Base-by-base conservation (phyloP, 1,140 invertebrate genomes). In the Drosophila littoralis region DNA sequence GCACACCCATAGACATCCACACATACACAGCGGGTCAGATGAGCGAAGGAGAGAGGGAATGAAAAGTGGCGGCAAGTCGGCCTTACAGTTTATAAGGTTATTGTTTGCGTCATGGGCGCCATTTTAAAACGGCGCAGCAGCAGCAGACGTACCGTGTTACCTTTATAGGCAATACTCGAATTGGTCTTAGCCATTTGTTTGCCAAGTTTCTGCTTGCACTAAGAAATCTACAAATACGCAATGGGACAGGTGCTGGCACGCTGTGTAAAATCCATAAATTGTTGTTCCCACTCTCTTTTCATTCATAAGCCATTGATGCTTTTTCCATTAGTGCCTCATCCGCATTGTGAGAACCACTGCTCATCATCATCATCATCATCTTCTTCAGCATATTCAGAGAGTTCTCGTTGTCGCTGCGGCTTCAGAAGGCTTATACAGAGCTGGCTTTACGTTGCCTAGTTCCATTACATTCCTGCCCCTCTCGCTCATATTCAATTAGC, bases 251-350 rank as follows among this genome's bases (percentile, higher is more conserved):
- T 74, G 65, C 71, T 22, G 50, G 22, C n/a, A 15, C 55, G 35
- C 15, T 63, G 76, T 71, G 74, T 57, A 68, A 76, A 88, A 86
- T 86, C 79, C 84, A 86, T 86, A 86, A 86, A 86, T 86, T 83
- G 82, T 76, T 68, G 64, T 79, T 77, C 48, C 77, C 80, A 80
- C 40, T 83, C 73, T 69, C 71, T 58, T 64, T 70, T 67, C 75
- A 89, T 89, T 86, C 74, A 70, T 89, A 88, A 88, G 80, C 84
- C 77, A 84, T 88, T 88, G 84, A 88, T 88, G 80, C 84, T 67
- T 90, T 88, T 88, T 88, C 83, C 82, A 86, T 86, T 86, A 86
- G 83, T 88, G 83, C 57, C 54, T 73, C 78, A 64, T 60, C 74
- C 32, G 50, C 36, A 40, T 69, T 58, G 57, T 52, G 50, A 55